Base-by-base conservation (phyloP, 2,797 vertebrate species). In the Hypotaenidia okinawae region DNA sequence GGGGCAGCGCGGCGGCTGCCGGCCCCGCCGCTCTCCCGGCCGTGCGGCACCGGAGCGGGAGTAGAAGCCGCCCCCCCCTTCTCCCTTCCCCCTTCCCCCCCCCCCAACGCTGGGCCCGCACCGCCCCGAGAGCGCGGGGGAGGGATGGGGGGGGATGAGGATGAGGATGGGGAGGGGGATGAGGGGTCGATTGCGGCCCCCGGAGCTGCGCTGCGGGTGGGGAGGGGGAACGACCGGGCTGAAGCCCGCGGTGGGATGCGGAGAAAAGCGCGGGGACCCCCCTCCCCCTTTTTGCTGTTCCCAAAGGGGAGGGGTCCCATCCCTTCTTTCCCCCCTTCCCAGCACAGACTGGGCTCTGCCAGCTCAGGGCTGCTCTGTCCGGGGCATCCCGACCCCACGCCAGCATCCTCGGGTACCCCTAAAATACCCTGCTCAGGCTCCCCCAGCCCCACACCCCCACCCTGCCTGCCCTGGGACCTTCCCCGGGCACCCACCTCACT, bases 41-140 rank as follows among this genome's bases (percentile, higher is more conserved):
- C 61, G 80, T 57, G 82, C 41, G 39, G 45, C 51, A 28, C n/a
- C 35, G 66, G 72, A 82, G 67, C 37, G 37, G 39, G 22, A 8
- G 39, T 16, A 32, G 51, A 63, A 89, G 77, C 93, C 89, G 76
- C 55, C 70, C 79, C 64, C 74, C 87, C 49, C n/a, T n/a, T n/a
- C n/a, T n/a, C n/a, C n/a, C n/a, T n/a, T n/a, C n/a, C n/a, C n/a
- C n/a, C n/a, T n/a, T n/a, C 49, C 57, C 78, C 88, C 92, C 80
- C 59, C 37, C 37, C 37, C 37, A n/a, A n/a, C 75, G 79, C 80
- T 45, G 57, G 73, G n/a, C n/a, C 57, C 39, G 32, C 39, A 19
- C 19, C 73, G 63, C 47, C 28, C 67, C 32, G 61, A 54, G 37
- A 75, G n/a, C 30, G 55, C 59, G 69, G 51, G 43, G 79, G 47